A percentile compares a stretch with the other conserved stretches of the same genome.
Conservation (phyloP, 2,797 vertebrate genomes). For the Vultur gryphus region DNA sequence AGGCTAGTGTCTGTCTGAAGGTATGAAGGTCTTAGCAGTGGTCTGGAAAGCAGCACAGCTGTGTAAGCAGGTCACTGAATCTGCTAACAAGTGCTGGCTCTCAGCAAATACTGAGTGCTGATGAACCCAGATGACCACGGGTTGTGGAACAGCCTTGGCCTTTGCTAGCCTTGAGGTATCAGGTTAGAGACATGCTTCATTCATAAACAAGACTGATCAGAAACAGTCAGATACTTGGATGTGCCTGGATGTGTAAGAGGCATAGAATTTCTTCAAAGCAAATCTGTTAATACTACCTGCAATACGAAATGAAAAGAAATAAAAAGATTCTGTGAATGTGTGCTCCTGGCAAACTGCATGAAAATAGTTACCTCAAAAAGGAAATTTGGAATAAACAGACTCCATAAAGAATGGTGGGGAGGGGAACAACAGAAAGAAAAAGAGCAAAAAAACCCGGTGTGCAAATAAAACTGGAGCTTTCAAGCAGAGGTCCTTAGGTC, state of each 20-base stretch:
- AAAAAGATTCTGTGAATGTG: background rate
- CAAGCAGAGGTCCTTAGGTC: background rate
- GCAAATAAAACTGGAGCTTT: background rate
- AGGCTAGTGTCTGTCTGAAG: background rate
- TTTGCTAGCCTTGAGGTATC: background rate
- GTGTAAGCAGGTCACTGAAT: background rate
- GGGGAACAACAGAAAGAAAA: background rate
- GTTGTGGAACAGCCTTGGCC: background rate
- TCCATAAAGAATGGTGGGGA: background rate
- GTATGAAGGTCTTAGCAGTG: background rate
- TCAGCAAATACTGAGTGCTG: background rate
- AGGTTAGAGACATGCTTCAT: background rate
- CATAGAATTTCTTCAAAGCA: background rate
- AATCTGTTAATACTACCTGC: background rate
- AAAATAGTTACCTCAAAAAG: background rate
- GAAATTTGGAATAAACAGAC: background rate
- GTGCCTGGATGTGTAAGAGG: background rate
- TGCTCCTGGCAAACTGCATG: background rate
- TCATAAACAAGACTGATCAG: background rate
- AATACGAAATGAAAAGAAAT: background rate
- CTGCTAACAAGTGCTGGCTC: background rate
- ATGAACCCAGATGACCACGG: background rate
- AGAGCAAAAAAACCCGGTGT: accelerated
- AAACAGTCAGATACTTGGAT: background rate
- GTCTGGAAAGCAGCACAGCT: background rate